Conservation (phyloP, 2,113 vertebrate species). For the Psammodynastes pulverulentus region DNA sequence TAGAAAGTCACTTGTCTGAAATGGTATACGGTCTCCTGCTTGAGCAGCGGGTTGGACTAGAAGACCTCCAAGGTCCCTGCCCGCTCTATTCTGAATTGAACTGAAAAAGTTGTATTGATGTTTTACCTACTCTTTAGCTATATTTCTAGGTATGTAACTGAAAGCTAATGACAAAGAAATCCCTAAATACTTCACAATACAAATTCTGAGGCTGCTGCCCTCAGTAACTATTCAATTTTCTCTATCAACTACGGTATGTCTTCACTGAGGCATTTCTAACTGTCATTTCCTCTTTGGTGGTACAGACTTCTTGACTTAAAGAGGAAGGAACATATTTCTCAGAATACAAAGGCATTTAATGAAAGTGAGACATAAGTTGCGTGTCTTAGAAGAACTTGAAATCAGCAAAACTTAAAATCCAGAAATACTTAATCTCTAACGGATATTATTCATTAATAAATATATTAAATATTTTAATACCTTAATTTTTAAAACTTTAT, state of each 20-base stretch:
- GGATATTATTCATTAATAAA: constrained; percentile 10
- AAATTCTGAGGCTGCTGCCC: rapidly evolving
- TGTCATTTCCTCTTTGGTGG: constrained; percentile 23
- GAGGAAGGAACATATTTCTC: constrained; percentile 35
- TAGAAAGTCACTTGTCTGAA: not conserved
- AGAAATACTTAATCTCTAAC: not conserved
- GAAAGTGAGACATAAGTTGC: not conserved
- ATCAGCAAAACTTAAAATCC: constrained; percentile 1
- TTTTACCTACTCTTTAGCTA: not conserved
- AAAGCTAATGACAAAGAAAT: not conserved
- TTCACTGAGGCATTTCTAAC: constrained; percentile 25
- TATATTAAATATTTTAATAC: not conserved
- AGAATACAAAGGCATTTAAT: not conserved
- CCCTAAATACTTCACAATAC: not conserved
- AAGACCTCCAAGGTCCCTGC: not conserved
- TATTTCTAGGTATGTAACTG: not conserved
- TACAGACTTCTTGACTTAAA: not conserved
- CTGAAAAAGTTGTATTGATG: not conserved
- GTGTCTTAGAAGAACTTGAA: constrained; percentile 12
- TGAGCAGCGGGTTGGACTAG: not conserved
- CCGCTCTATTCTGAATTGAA: not conserved
- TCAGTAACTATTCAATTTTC: not conserved
- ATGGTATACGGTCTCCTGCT: not conserved
- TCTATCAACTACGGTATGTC: rapidly evolving
- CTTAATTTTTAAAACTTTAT: no score